A percentile compares a stretch with the other conserved stretches of the same genome.
phyloP scores from a whole-genome alignment of 2,888 invertebrate genomes.

The Dasypolia templi region DNA sequence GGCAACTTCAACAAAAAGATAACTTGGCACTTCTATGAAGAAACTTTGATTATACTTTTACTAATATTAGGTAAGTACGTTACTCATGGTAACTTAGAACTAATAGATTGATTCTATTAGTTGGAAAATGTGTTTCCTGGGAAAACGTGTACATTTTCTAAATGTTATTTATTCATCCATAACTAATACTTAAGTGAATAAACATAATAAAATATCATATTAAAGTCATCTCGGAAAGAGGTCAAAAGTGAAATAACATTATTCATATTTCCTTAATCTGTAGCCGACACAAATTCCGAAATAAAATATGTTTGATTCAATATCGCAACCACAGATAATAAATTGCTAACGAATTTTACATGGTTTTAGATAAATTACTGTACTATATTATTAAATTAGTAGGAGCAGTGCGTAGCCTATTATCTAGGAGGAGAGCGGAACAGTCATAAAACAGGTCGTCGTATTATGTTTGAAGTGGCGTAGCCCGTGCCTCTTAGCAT shows the following conservation, averaged over 20 bases:
- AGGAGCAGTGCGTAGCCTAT: slow-evolving; percentile 3
- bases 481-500: slow-evolving; percentile 86
- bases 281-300: slow-evolving; percentile 48
- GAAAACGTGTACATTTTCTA: slow-evolving; percentile 14
- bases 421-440: slow-evolving; percentile 49
- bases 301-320: slow-evolving; percentile 36
- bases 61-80: background rate
- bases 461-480: slow-evolving; percentile 70
- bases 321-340: slow-evolving; percentile 31
- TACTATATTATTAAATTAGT: slow-evolving; percentile 3
- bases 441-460: slow-evolving; percentile 59
- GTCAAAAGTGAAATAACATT: slow-evolving; percentile 50
- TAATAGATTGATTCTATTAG: slow-evolving; percentile 4
- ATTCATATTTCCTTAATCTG: slow-evolving; percentile 55
- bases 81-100: background rate
- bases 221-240: slow-evolving; percentile 44
- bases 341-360: slow-evolving; percentile 15
- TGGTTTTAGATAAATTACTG: background rate
- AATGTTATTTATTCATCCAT: slow-evolving; percentile 30
- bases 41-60: background rate
- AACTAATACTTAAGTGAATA: slow-evolving; percentile 39
- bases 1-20: background rate
- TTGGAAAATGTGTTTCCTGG: slow-evolving; percentile 4
- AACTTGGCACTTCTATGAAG: background rate
- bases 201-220: slow-evolving; percentile 42